Evolutionary conservation across 2,113 vertebrate species (phyloP).

Genomic region (Alethe castanea): DNA sequence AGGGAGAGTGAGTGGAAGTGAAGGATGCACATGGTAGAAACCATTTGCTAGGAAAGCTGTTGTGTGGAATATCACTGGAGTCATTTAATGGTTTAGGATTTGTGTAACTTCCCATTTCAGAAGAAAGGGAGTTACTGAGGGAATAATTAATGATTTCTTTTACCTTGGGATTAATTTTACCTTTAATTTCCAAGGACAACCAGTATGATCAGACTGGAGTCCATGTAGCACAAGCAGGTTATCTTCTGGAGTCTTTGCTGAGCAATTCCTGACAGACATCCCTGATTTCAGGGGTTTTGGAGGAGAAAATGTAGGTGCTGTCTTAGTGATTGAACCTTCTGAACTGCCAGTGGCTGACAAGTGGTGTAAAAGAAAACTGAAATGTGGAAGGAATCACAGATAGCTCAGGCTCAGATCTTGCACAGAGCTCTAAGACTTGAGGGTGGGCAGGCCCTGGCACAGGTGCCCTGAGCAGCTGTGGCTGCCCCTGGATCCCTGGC

Average conservation of each 20-base stretch:
- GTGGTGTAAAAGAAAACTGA: background rate
- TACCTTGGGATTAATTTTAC: background rate
- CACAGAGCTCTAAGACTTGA: background rate
- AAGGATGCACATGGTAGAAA: background rate
- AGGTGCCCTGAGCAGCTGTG: background rate
- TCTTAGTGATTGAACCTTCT: background rate
- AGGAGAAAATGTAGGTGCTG: background rate
- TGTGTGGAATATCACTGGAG: background rate
- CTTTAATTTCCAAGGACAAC: background rate
- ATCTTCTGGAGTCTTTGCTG: background rate
- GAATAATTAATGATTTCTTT: background rate
- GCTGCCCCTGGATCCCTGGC: background rate
- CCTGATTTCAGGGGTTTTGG: background rate
- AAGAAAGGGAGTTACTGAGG: background rate
- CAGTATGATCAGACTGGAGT: background rate
- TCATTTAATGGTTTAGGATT: background rate
- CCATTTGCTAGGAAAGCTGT: background rate
- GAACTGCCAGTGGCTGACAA: background rate
- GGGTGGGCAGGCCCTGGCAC: background rate
- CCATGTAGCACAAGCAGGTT: background rate
- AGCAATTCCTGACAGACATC: background rate
- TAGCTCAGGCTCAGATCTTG: background rate
- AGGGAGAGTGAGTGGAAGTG: background rate
- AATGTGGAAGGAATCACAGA: background rate
- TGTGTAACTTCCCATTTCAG: background rate